These are phyloP conservation scores for Dromococcyx pavoninus DNA, from an alignment of 2,797 vertebrate genomes.

Conservation along the genomic window DNA sequence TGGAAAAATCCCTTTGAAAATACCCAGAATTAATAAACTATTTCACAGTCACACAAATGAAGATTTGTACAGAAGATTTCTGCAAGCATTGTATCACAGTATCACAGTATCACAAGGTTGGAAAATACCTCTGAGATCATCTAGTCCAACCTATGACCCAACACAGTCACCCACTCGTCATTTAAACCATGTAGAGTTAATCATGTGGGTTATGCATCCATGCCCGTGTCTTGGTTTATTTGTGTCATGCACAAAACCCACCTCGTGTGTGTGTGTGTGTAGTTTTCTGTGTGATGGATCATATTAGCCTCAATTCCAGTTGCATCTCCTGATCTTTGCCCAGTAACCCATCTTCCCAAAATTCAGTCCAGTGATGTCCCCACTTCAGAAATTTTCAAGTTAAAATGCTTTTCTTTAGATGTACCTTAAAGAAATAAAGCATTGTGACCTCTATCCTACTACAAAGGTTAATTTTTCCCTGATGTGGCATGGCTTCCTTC, in stretches of 20 bases:
- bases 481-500: neutral
- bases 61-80: neutral
- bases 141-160: too few relatives aligned
- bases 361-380: neutral
- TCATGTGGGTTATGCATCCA: neutral
- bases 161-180: too few relatives aligned
- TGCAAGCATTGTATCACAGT: neutral
- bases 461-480: neutral
- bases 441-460: neutral
- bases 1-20: neutral
- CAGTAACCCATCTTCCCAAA: neutral
- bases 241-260: neutral
- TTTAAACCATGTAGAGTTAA: too few relatives aligned
- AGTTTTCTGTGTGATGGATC: neutral
- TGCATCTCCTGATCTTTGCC: neutral
- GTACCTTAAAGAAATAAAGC: neutral
- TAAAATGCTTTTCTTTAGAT: neutral
- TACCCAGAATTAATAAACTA: neutral
- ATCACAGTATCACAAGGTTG: too few relatives aligned
- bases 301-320: neutral
- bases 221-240: neutral
- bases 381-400: neutral
- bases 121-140: too few relatives aligned
- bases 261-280: rapidly evolving
- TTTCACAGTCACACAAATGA: neutral